phyloP scores from a whole-genome alignment of 1,140 invertebrate genomes.

The Muscidifurax raptorellus region DNA sequence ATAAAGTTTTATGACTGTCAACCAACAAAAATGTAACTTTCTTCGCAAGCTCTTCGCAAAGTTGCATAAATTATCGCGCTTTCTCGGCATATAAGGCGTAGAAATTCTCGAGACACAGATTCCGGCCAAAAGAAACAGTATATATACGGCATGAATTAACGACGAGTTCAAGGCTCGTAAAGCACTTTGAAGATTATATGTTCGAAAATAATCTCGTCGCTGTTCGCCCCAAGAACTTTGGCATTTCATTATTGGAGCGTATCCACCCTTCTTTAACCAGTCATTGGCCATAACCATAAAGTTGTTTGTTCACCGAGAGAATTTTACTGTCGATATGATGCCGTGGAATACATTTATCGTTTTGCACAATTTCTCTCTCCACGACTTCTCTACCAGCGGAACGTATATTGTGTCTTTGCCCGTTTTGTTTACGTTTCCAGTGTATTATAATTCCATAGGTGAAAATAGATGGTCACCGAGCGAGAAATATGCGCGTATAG shows the following conservation, averaged over 20 bases:
- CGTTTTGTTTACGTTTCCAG: too few relatives aligned
- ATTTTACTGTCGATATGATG: slow-evolving; percentile 50
- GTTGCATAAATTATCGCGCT: slow-evolving; percentile 33
- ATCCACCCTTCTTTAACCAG: slow-evolving; percentile 16
- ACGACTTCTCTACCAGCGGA: too few relatives aligned
- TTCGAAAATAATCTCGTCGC: neutral
- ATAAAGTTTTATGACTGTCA: slow-evolving; percentile 35
- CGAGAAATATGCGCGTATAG: too few relatives aligned
- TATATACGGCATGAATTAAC: slow-evolving; percentile 11
- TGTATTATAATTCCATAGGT: neutral
- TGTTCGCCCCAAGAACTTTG: neutral
- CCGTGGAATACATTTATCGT: slow-evolving; percentile 39
- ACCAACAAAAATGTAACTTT: slow-evolving; percentile 37
- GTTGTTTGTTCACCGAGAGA: slow-evolving; percentile 28
- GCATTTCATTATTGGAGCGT: slow-evolving; percentile 31
- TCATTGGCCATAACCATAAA: slow-evolving; percentile 39
- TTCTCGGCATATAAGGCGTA: neutral
- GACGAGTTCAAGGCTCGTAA: slow-evolving; percentile 25
- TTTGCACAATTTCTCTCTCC: neutral
- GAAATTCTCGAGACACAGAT: neutral
- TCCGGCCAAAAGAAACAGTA: neutral
- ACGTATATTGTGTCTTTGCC: too few relatives aligned
- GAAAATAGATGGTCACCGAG: neutral
- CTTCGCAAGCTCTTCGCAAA: slow-evolving; percentile 23
- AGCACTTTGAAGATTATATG: slow-evolving; percentile 24